These are phyloP conservation scores for Cinara cedri DNA, from an alignment of 2,888 invertebrate genomes.

Conservation along the genomic window DNA sequence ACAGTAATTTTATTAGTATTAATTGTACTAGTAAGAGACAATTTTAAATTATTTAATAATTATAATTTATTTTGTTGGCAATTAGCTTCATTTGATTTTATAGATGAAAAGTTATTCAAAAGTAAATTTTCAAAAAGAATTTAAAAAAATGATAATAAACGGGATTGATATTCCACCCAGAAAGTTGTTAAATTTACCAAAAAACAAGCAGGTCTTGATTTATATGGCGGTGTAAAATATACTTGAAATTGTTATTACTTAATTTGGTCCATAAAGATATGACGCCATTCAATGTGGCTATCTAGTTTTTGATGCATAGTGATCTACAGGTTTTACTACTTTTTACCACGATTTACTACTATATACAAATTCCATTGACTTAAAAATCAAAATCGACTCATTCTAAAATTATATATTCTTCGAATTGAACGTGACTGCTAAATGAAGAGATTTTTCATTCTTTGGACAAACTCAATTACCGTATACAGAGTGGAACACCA, in stretches of 20 bases:
- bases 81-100: background rate
- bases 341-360: no score
- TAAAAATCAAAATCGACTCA: background rate
- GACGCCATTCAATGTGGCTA: background rate
- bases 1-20: no score
- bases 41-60: background rate
- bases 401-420: background rate
- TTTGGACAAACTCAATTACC: background rate
- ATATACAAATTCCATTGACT: background rate
- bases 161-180: background rate
- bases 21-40: background rate
- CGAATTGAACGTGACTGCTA: background rate
- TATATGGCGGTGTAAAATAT: background rate
- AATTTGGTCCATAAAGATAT: background rate
- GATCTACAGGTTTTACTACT: conserved; percentile 7
- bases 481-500: conserved; percentile 1
- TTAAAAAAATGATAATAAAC: background rate
- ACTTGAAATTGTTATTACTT: background rate
- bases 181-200: conserved; percentile 1
- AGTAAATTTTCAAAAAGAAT: background rate
- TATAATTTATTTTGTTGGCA: background rate
- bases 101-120: background rate
- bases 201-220: background rate
- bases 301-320: background rate
- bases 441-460: background rate